Percentiles rank a stretch among this genome's conserved stretches.
Evolutionary conservation across 2,113 vertebrate genomes (phyloP).

Genomic region (Sturnus vulgaris): DNA sequence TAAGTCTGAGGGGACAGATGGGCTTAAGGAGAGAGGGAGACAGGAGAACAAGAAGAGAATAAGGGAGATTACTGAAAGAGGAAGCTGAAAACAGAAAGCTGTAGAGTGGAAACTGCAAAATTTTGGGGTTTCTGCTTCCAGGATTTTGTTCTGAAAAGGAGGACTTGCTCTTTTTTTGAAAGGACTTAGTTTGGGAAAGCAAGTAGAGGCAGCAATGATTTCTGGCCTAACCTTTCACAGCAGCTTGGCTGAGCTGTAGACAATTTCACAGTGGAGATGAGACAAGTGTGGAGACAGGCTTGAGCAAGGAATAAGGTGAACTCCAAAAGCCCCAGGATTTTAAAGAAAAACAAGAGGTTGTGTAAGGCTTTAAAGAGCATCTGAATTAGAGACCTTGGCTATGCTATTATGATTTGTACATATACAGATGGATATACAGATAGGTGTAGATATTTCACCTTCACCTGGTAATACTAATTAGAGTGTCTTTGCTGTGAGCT

Average conservation of each 20-base stretch:
- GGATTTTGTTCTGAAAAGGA: not conserved
- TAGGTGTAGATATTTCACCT: not conserved
- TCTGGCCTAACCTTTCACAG: not conserved
- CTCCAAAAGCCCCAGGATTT: not conserved
- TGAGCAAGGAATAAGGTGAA: not conserved
- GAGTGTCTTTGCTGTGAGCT: not conserved
- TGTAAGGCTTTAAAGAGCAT: not conserved
- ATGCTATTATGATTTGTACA: not conserved
- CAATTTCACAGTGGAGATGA: not conserved
- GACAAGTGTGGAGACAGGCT: not conserved
- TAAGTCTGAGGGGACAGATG: not conserved
- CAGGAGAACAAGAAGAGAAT: not conserved
- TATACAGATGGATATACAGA: not conserved
- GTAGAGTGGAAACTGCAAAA: not conserved
- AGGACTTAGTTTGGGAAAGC: not conserved
- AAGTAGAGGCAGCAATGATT: not conserved
- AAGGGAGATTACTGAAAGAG: not conserved
- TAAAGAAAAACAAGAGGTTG: not conserved
- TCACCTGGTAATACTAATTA: not conserved
- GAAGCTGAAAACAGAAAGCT: not conserved
- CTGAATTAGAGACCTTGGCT: not conserved
- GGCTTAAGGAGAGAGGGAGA: not conserved
- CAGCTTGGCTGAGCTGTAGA: not conserved
- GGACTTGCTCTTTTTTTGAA: not conserved
- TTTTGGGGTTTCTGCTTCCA: not conserved